Base-by-base conservation (phyloP, 2,113 vertebrate species). In the Aspidoscelis tigris region DNA sequence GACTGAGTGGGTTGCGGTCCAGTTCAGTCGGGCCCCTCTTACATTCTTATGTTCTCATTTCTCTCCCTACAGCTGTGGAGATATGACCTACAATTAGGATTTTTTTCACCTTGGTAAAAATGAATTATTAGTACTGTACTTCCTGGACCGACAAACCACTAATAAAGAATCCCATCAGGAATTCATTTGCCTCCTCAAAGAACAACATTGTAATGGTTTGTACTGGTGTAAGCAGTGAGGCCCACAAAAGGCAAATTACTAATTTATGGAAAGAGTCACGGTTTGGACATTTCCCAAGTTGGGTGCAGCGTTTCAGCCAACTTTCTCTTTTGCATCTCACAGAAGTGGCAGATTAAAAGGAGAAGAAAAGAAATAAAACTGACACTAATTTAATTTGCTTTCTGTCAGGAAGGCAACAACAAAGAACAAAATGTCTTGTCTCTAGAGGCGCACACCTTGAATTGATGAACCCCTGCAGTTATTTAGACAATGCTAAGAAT, bases 401-500 rank as follows among this genome's bases (percentile, higher is more conserved):
- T 76, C 78, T 77, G 58, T 84, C 78, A 81, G 74, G 76, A 73
- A 80, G 78, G 76, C 18, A 76, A n/a, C 58, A 44, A 72, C 68
- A 73, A 73, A 47, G 68, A 88, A 80, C 66, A 65, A 76, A 80
- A 65, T n/a, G 6, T 65, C 21, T 44, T 26, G 73, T 78, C 77
- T 80, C 43, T n/a, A 3, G 43, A 80, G 70, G 70, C 83, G 66
- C 58, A 80, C 83, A 84, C 83, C 83, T 0, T 71, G 22, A 0
- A 12, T 5, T 88, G 86, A 83, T 87, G 26, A 65, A 76, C 53
- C 16, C 75, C 84, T 92, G 90, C 86, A 92, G 70, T 83, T 93
- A 88, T 93, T 92, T 95, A 94, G 90, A 85, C 91, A 91, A 81
- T 6, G 74, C 86, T 95, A 92, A 92, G 93, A 94, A 80, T 86